A percentile compares a stretch with the other conserved stretches of the same genome.
These are phyloP conservation scores for Rhombomys opimus DNA, from an alignment of 2,113 vertebrate species.

Conservation along the genomic window DNA sequence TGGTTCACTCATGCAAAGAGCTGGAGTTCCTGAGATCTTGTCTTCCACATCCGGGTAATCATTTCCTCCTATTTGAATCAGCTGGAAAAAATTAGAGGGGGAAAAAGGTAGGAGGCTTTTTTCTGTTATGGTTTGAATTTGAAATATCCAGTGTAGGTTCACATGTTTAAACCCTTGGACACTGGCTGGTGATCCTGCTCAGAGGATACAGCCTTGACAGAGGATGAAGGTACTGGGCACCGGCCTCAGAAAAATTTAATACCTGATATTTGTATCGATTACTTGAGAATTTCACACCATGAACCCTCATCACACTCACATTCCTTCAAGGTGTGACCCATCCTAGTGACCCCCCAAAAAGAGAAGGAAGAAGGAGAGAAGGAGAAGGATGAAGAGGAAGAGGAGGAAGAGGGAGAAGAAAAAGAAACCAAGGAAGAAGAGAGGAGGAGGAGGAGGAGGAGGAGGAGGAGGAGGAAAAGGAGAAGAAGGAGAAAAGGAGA, in stretches of 20 bases:
- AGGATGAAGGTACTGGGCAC: not conserved
- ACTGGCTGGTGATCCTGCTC: not conserved
- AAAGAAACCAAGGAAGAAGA: too few relatives aligned
- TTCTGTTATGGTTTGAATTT: not conserved
- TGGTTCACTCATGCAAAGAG: slow-evolving; percentile 93
- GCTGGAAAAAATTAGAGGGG: slow-evolving; percentile 79
- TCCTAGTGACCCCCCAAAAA: not conserved
- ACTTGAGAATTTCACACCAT: not conserved
- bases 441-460: too few relatives aligned
- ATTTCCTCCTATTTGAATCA: slow-evolving; percentile 91
- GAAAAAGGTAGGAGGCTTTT: not conserved
- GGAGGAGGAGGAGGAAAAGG: not conserved
- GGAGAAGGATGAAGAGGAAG: not conserved
- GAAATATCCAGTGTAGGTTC: not conserved
- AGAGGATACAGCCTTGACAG: not conserved
- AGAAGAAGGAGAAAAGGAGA: too few relatives aligned
- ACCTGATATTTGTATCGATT: not conserved
- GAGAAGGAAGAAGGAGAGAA: not conserved
- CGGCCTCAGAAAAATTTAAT: not conserved
- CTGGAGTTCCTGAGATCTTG: slow-evolving; percentile 92
- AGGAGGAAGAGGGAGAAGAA: not conserved
- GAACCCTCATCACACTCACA: not conserved
- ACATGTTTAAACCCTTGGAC: not conserved
- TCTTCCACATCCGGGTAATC: slow-evolving; percentile 93
- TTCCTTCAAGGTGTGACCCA: not conserved